These are phyloP conservation scores for Eilema griseolum DNA, from an alignment of 2,888 invertebrate species.

Conservation along the genomic window DNA sequence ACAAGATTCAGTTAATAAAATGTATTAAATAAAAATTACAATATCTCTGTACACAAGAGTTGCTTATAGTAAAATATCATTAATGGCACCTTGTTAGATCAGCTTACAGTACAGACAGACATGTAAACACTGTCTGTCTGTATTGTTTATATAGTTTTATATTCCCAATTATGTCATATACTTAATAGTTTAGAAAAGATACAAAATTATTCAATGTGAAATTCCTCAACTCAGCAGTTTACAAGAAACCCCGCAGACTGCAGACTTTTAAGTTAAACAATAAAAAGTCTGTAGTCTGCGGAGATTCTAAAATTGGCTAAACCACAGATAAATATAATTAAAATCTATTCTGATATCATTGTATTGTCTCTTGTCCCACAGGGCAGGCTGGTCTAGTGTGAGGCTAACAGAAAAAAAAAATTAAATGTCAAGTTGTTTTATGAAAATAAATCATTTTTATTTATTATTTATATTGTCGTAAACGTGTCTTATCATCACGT, in stretches of 20 bases:
- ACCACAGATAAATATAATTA: too few species aligned
- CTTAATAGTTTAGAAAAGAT: background rate
- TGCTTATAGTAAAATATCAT: slow-evolving; percentile 64
- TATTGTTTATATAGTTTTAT: slow-evolving; percentile 2
- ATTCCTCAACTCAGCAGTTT: background rate
- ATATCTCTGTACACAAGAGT: slow-evolving; percentile 48
- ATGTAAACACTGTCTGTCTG: slow-evolving; percentile 21
- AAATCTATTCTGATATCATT: too few species aligned
- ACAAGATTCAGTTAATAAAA: slow-evolving; percentile 61
- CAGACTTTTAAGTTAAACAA: too few species aligned
- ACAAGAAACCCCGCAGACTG: background rate
- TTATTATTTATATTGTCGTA: too few species aligned
- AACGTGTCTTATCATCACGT: background rate
- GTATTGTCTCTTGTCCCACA: too few species aligned
- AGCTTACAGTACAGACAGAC: slow-evolving; percentile 47
- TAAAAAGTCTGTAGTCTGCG: too few species aligned
- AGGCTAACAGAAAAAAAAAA: too few species aligned
- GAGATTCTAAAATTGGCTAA: too few species aligned
- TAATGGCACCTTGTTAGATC: slow-evolving; percentile 78
- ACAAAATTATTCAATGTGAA: background rate
- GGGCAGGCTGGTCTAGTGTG: too few species aligned
- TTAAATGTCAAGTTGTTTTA: too few species aligned
- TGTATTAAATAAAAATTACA: slow-evolving; percentile 66
- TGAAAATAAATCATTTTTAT: too few species aligned
- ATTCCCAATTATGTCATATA: background rate